Base-by-base conservation (phyloP, 1,140 invertebrate species). In the Ceratosolen solmsi region DNA sequence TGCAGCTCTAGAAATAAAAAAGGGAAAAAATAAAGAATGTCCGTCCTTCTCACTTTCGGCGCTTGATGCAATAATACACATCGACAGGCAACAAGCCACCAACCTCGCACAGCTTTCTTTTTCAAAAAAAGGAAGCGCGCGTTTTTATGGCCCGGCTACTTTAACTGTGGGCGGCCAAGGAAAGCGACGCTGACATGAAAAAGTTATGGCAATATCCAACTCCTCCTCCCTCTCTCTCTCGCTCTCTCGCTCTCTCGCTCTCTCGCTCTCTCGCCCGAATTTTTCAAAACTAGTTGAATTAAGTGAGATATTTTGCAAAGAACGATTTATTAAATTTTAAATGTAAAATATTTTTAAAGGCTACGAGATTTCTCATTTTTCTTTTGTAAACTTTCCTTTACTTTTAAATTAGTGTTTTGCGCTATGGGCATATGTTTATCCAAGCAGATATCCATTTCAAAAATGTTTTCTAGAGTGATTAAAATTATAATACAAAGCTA, bases 161-260 rank as follows among this genome's bases (percentile, higher is more conserved):
- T 71, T 79, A 56, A 73, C 51, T 60, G 68, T 36, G n/a, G 5
- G n/a, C 13, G n/a, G 1, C 2, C 41, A 27, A 33, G 46, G 63
- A 54, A 36, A 13, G 5, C 2, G 17, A 60, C 41, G 38, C 46
- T 51, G 41, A 77, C 60, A 77, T 68, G 60, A 51, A 77, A 77
- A 77, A 77, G 75, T 77, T 77, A 77, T 68, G 46, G 75, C 75
- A 77, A 68, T 77, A 77, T 51, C 27, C 27, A 41, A 20, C 54
- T 25, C 36, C 49, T 25, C n/a, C n/a, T n/a, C n/a, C n/a, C n/a
- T n/a, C n/a, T n/a, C n/a, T n/a, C n/a, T n/a, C n/a, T n/a, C n/a
- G n/a, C n/a, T n/a, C n/a, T n/a, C n/a, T n/a, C n/a, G n/a, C n/a
- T n/a, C n/a, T n/a, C n/a, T n/a, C n/a, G n/a, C n/a, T n/a, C n/a